These are phyloP conservation scores for Diorhabda carinulata DNA, from an alignment of 1,140 invertebrate species.

Conservation along the genomic window DNA sequence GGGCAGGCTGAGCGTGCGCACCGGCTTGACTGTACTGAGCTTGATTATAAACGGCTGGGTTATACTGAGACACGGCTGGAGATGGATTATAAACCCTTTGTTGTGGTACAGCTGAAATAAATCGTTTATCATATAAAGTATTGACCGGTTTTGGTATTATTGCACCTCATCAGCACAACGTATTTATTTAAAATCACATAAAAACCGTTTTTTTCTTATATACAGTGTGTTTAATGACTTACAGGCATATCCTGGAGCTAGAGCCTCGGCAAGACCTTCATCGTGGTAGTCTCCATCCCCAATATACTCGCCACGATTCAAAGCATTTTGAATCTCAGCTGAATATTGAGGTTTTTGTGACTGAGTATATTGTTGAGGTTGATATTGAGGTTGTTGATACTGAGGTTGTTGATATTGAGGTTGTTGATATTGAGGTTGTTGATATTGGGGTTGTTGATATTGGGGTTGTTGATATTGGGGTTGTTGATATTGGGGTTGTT, in stretches of 20 bases:
- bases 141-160: no score
- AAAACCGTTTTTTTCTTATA: not conserved
- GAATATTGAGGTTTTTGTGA: slow-evolving; percentile 46
- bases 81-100: slow-evolving; percentile 4
- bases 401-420: slow-evolving; percentile 26
- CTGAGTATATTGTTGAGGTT: slow-evolving; percentile 34
- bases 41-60: slow-evolving; percentile 16
- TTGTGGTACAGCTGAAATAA: not conserved
- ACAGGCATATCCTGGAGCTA: slow-evolving; percentile 38
- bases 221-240: not conserved
- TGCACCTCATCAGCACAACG: not conserved
- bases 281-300: slow-evolving; percentile 46
- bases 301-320: slow-evolving; percentile 40
- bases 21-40: slow-evolving; percentile 21
- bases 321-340: slow-evolving; percentile 37
- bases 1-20: slow-evolving; percentile 27
- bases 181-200: not conserved
- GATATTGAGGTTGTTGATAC: slow-evolving; percentile 17
- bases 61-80: slow-evolving; percentile 11
- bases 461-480: slow-evolving; percentile 29
- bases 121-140: not conserved
- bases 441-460: slow-evolving; percentile 21
- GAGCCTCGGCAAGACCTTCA: slow-evolving; percentile 50
- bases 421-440: slow-evolving; percentile 22
- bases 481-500: slow-evolving; percentile 27